A percentile compares a stretch with the other conserved stretches of the same genome.
phyloP scores from a whole-genome alignment of 1,140 invertebrate genomes.

The Brachionus asplanchnoidis region DNA sequence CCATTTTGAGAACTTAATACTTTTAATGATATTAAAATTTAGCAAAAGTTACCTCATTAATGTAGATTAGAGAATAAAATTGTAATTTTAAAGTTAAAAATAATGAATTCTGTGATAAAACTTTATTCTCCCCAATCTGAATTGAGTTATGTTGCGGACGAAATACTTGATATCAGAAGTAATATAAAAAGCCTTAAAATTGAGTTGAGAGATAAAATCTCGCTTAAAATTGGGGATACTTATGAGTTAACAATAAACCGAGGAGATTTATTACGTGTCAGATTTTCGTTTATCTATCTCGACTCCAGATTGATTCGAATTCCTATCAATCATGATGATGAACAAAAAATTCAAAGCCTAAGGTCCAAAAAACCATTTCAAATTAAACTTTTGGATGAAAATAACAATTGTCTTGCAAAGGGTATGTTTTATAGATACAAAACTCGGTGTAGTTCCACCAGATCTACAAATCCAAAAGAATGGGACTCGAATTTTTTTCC shows the following conservation, averaged over 20 bases:
- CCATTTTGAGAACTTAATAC: neutral
- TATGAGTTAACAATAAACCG: neutral
- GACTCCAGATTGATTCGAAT: neutral
- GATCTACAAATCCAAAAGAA: neutral
- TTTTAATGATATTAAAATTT: neutral
- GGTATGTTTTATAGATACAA: slow-evolving; percentile 26
- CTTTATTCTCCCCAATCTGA: neutral
- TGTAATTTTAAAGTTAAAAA: neutral
- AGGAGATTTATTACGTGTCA: neutral
- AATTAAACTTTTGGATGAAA: neutral
- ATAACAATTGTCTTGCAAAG: neutral
- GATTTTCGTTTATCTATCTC: neutral
- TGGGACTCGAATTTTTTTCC: neutral
- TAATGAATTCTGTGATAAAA: neutral
- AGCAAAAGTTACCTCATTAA: neutral
- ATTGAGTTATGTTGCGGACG: neutral
- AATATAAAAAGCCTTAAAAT: neutral
- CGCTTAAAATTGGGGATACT: neutral
- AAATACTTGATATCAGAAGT: neutral
- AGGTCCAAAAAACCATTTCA: neutral
- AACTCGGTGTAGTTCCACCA: neutral
- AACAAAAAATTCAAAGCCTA: neutral
- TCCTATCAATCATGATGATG: neutral
- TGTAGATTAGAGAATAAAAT: neutral
- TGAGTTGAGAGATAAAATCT: neutral